Evolutionary conservation across 2,797 vertebrate species (phyloP), one percentile per base, ranked within the genome.

Genomic region (Oreochromis grahami): DNA sequence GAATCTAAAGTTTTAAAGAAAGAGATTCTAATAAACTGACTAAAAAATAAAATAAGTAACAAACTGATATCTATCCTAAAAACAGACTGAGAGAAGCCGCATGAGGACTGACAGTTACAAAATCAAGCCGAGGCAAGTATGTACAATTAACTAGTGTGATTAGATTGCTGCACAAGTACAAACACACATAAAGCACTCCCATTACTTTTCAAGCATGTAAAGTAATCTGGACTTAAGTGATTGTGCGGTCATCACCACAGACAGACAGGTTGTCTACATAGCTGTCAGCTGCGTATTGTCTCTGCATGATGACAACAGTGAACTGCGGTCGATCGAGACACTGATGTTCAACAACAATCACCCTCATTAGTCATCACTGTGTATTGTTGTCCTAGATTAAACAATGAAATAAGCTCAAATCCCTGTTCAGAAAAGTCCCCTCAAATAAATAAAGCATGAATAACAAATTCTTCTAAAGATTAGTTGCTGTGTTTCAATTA

Each of bases 221-320:
- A 82, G 77, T 87, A 87, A 92, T 91, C 81, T 3, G 3, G 77
- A 88, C 11, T 91, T 90, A 86, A 89, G 88, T 86, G 89, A 91
- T 83, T 86, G 87, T 84, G 65, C 26, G 60, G 86, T 84, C 7
- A 76, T 87, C 88, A 84, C 43, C 36, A 50, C 77, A 84, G 65
- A 92, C 88, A 89, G 86, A 81, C 86, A 82, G 82, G 82, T 63
- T 80, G 82, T 91, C 83, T 81, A 43, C 19, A 36, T 1, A 65
- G 79, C 88, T 89, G 86, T 89, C 84, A 90, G 83, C 74, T 80
- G 82, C 84, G 79, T 79, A 79, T 87, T 84, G 63, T 89, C 77
- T 77, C 65, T 52, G 19, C 81, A 77, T 51, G 84, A 88, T 60
- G 84, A 82, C 80, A 85, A 76, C 83, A 76, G 60, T 63, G 81